phyloP scores from a whole-genome alignment of 2,113 vertebrate genomes.

The Salvelinus sp. region DNA sequence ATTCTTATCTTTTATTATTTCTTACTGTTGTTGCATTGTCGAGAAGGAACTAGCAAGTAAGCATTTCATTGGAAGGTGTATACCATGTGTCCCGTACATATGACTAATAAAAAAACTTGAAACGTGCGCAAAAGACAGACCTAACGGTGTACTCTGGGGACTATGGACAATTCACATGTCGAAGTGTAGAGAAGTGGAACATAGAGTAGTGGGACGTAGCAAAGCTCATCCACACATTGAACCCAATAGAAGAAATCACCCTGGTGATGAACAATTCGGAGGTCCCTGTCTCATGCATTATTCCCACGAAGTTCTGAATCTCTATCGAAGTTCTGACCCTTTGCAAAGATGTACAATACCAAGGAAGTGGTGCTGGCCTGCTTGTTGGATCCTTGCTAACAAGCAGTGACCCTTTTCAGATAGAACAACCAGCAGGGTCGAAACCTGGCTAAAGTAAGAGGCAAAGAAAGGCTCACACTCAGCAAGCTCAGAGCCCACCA shows the following conservation, averaged over 20 bases:
- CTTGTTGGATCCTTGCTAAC: slow-evolving; percentile 1
- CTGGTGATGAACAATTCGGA: slow-evolving; percentile 15
- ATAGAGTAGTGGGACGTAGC: background rate
- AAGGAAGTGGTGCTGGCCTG: slow-evolving; percentile 17
- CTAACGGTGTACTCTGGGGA: slow-evolving; percentile 11
- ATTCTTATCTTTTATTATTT: too few species aligned
- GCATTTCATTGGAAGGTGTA: too few species aligned
- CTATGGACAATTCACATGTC: slow-evolving; percentile 20
- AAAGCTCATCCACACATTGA: slow-evolving; percentile 17
- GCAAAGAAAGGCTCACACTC: background rate
- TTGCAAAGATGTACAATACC: background rate
- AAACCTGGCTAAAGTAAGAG: background rate
- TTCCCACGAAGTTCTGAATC: background rate
- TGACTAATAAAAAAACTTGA: too few species aligned
- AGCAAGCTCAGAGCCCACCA: background rate
- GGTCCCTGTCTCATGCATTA: slow-evolving; percentile 11
- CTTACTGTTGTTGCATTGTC: too few species aligned
- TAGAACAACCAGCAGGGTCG: background rate
- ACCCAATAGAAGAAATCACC: slow-evolving; percentile 15
- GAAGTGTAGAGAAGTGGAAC: slow-evolving; percentile 14
- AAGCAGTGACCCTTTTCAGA: background rate
- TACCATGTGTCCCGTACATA: too few species aligned
- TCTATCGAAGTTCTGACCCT: background rate
- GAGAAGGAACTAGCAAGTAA: background rate
- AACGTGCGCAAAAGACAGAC: slow-evolving; percentile 3